These are phyloP conservation scores for Pipistrellus nathusii DNA, from an alignment of 2,797 vertebrate species.

Conservation along the genomic window DNA sequence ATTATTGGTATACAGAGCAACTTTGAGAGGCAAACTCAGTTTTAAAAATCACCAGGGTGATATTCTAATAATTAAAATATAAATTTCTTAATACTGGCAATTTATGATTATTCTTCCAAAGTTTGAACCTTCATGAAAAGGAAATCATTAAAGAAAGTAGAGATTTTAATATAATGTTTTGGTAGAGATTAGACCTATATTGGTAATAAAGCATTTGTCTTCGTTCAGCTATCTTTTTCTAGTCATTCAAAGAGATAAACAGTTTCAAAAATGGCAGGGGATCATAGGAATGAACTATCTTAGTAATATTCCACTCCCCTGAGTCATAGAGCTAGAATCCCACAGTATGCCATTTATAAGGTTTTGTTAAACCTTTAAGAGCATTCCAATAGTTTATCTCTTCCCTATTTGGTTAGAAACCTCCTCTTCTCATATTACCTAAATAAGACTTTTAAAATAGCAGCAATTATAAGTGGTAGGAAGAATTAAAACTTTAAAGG, in stretches of 20 bases:
- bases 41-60: slow-evolving; percentile 30
- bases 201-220: slow-evolving; percentile 67
- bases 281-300: slow-evolving; percentile 54
- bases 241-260: slow-evolving; percentile 74
- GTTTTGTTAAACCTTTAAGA: slow-evolving; percentile 79
- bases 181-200: slow-evolving; percentile 51
- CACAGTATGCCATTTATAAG: slow-evolving; percentile 71
- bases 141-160: neutral
- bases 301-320: slow-evolving; percentile 75
- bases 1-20: neutral
- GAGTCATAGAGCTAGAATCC: slow-evolving; percentile 61
- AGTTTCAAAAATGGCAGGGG: slow-evolving; percentile 73
- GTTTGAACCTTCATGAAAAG: neutral
- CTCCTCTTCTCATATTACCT: slow-evolving; percentile 32
- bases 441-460: slow-evolving; percentile 74
- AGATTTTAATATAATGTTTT: neutral
- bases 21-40: neutral
- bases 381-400: slow-evolving; percentile 73
- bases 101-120: neutral
- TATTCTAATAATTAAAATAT: slow-evolving; percentile 2
- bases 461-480: neutral
- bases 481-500: slow-evolving; percentile 69
- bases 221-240: slow-evolving; percentile 72
- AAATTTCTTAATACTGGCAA: neutral
- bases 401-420: slow-evolving; percentile 49